Conservation (phyloP, 2,888 invertebrate species). For the Trissonchulus sp. region DNA sequence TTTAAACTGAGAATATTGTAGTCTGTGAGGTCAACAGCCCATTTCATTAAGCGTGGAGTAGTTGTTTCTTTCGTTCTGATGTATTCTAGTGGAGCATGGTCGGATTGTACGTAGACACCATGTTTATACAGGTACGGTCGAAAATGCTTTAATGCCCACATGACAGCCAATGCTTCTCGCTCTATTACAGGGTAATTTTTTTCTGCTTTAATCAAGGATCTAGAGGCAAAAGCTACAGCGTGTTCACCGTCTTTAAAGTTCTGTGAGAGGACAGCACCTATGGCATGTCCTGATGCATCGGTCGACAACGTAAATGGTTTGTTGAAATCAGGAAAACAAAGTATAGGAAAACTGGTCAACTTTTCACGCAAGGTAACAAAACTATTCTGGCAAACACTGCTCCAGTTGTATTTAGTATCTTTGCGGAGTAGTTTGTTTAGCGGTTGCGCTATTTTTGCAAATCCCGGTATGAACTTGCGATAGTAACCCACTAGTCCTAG, state of each 20-base stretch:
- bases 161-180: too few relatives aligned
- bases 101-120: too few relatives aligned
- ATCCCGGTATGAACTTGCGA: neutral
- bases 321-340: neutral
- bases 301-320: neutral
- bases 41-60: too few relatives aligned
- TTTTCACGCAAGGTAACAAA: neutral
- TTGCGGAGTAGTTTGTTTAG: neutral
- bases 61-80: too few relatives aligned
- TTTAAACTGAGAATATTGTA: too few relatives aligned
- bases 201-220: neutral
- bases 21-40: too few relatives aligned
- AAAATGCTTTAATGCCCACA: too few relatives aligned
- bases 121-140: too few relatives aligned
- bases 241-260: neutral
- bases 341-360: neutral
- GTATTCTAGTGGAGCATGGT: too few relatives aligned
- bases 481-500: constrained; percentile 8
- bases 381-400: neutral
- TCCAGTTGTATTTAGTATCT: neutral
- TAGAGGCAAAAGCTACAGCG: neutral
- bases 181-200: too few relatives aligned
- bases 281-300: constrained; percentile 13
- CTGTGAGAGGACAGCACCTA: neutral
- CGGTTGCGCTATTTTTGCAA: neutral